A percentile compares a stretch with the other conserved stretches of the same genome.
These are phyloP conservation scores for Alcis repandata DNA, from an alignment of 2,888 invertebrate genomes.

Conservation along the genomic window DNA sequence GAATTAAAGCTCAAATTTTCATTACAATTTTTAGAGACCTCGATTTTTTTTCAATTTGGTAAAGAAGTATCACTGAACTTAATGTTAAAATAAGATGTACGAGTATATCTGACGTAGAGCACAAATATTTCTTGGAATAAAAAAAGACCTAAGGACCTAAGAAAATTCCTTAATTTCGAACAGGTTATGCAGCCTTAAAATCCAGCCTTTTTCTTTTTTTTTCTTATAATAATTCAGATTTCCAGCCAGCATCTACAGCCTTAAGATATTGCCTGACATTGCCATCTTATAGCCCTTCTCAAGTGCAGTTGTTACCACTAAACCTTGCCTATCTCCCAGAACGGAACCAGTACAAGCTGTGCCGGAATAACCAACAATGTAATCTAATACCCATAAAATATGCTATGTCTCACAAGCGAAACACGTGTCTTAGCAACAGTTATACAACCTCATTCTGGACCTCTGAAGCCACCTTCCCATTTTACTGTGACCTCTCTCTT, in stretches of 20 bases:
- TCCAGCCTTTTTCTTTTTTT: no score
- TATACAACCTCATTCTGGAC: constrained; percentile 72
- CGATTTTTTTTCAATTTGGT: no score
- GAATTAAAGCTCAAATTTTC: no score
- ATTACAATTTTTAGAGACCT: no score
- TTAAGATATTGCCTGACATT: background rate
- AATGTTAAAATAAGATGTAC: no score
- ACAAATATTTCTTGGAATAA: no score
- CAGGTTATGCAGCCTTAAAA: no score
- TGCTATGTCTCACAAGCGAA: constrained; percentile 50
- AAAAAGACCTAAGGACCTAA: no score
- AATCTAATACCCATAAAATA: constrained; percentile 48
- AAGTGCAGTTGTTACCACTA: background rate
- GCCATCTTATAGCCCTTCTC: background rate
- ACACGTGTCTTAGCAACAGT: constrained; percentile 65
- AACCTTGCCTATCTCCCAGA: constrained; percentile 30
- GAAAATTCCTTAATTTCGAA: no score
- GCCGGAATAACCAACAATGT: constrained; percentile 38
- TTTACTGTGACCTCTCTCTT: constrained; percentile 48
- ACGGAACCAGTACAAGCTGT: constrained; percentile 30
- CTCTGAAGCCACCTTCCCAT: constrained; percentile 55
- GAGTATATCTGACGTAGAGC: no score
- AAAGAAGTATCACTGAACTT: no score
- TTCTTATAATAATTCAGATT: background rate
- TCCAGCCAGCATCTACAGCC: background rate